Conservation (phyloP, 2,888 invertebrate genomes). For the Lapara coniferarum region DNA sequence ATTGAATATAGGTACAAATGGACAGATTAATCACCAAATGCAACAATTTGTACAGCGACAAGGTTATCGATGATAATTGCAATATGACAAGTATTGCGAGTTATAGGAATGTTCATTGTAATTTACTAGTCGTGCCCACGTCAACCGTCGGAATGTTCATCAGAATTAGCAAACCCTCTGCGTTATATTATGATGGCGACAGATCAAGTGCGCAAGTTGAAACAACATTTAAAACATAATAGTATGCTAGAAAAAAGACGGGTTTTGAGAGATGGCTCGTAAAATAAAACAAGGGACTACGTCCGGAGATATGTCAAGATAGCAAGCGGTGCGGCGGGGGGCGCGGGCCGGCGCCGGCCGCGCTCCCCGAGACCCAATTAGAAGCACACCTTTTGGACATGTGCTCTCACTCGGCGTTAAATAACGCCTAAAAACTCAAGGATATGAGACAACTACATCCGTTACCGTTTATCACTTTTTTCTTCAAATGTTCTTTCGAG, state of each 20-base stretch:
- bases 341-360: slow-evolving; percentile 68
- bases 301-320: slow-evolving; percentile 83
- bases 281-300: slow-evolving; percentile 81
- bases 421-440: slow-evolving; percentile 71
- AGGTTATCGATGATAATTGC: not conserved
- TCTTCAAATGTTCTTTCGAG: slow-evolving; percentile 38
- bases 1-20: not conserved
- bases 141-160: slow-evolving; percentile 49
- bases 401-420: slow-evolving; percentile 76
- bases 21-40: not conserved
- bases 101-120: slow-evolving; percentile 36
- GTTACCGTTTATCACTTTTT: slow-evolving; percentile 72
- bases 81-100: not conserved
- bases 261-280: slow-evolving; percentile 77
- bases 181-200: slow-evolving; percentile 64
- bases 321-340: slow-evolving; percentile 76
- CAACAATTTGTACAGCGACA: slow-evolving; percentile 1
- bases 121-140: slow-evolving; percentile 40
- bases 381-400: slow-evolving; percentile 83
- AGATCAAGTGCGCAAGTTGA: slow-evolving; percentile 70
- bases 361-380: slow-evolving; percentile 78
- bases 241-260: slow-evolving; percentile 67
- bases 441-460: slow-evolving; percentile 69
- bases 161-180: slow-evolving; percentile 61
- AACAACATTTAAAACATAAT: slow-evolving; percentile 68